Base-by-base conservation (phyloP, 2,113 vertebrate genomes). In the Ophiodon elongatus region DNA sequence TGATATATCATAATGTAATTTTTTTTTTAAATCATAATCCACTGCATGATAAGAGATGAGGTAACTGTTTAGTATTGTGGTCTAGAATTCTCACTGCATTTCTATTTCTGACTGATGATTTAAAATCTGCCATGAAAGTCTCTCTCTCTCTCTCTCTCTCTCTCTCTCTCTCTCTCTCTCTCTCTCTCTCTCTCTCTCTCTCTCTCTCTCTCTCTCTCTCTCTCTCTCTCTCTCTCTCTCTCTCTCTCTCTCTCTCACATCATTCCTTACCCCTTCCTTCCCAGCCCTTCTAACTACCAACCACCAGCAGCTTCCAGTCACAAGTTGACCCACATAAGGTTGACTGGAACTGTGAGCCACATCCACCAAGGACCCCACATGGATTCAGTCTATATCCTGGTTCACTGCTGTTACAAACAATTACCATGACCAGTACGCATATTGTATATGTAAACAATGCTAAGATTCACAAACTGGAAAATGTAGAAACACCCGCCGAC, bases 291-390 rank as follows among this genome's bases (percentile, higher is more conserved):
- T 37, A 56, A 72, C 43, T 29, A 35, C 25, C 59, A 57, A 62
- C 57, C 64, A 19, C 57, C 56, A 64, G 25, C 70, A 83, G 70
- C 89, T 80, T 88, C 62, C 52, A 75, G 70, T 74, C 73, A 79
- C 68, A 64, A 10, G 71, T 33, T 91, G 84, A 88, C 88, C 86
- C 73, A 87, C 5, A 79, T 87, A 66, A 35, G 23, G 13, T 50
- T 75, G 56, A 82, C 39, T 37, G 39, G 25, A 69, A 79, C 79
- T 43, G 62, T 62, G 35, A 80, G 79, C 59, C 76, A 68, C 11
- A 10, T 33, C 59, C 43, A 56, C 71, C 10, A n/a, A 64, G 82
- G 63, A 80, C 11, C 57, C 15, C 21, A 27, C 29, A 13, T 52
- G 33, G 23, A 62, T 75, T 77, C 54, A 60, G 64, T 27, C 35